Evolutionary conservation across 2,888 invertebrate species (phyloP), one percentile per base, ranked within the genome.

Genomic region (Eupithecia pulchellata): DNA sequence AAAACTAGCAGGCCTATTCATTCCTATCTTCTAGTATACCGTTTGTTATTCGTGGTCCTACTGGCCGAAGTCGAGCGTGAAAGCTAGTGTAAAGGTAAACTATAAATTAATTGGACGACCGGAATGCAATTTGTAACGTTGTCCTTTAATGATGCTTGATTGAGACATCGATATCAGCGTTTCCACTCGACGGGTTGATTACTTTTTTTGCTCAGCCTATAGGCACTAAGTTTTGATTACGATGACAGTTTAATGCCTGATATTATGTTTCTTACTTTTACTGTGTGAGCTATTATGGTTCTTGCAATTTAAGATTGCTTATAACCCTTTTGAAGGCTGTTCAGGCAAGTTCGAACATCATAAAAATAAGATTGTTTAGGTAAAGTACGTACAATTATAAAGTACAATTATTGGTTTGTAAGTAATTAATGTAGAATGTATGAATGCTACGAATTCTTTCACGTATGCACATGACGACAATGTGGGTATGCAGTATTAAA

Each of bases 131-230:
- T 81, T 83, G 83, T 84, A 76, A 77, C 76, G 80, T 79, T 73
- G 78, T 82, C 78, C 81, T 82, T 80, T 84, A 85, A 84, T 84
- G 81, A 85, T 80, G 68, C 78, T 78, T 83, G 82, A 84, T 84
- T 82, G 81, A 84, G 81, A 81, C 78, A 79, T 81, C 77, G 78
- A 82, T 79, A 75, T 68, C 73, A 76, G 69, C 47, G 64, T 70
- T 29, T 71, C 71, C 76, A 73, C 72, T 74, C 70, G 73, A 64
- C 65, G 57, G 64, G 71, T 69, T 61, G 69, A 69, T 61, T 60
- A 67, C 67, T 73, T 71, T 72, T 75, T 76, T 73, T 77, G 72
- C 74, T 61, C 73, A 17, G 62, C 29, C 20, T 66, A 34, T 58
- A 62, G 6, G 36, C 60, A 66, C 55, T 66, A 66, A 66, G 32